These are phyloP conservation scores for Campaea margaritaria DNA, from an alignment of 2,888 invertebrate genomes.

Conservation along the genomic window DNA sequence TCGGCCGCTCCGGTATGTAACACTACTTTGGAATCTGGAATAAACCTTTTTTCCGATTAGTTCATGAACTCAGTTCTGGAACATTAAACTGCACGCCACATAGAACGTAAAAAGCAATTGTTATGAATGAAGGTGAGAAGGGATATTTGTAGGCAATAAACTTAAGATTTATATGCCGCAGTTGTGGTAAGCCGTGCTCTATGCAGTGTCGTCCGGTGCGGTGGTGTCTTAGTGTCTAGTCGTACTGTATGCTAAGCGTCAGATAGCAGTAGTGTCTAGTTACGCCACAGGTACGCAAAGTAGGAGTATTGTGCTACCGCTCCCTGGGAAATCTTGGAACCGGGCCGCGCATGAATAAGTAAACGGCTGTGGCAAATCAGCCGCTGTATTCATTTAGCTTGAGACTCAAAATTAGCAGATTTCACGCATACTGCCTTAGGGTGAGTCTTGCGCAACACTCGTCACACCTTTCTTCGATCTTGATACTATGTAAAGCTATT, in stretches of 20 bases:
- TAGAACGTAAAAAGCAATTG: no score
- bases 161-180: background rate
- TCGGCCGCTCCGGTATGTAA: background rate
- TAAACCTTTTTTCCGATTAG: no score
- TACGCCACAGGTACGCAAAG: slow-evolving; percentile 37
- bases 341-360: slow-evolving; percentile 55
- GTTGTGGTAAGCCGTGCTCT: background rate
- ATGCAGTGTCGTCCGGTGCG: background rate
- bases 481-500: slow-evolving; percentile 31
- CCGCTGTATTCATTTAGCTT: slow-evolving; percentile 11
- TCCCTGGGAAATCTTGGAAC: slow-evolving; percentile 67
- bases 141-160: no score
- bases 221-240: slow-evolving; percentile 1
- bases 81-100: no score
- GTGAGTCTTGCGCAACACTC: slow-evolving; percentile 6
- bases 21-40: background rate
- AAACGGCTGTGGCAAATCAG: slow-evolving; percentile 34
- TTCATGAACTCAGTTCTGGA: no score
- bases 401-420: slow-evolving; percentile 15
- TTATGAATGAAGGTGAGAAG: no score
- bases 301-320: slow-evolving; percentile 43
- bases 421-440: slow-evolving; percentile 9
- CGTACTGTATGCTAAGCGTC: background rate
- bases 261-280: background rate
- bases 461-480: slow-evolving; percentile 7